Evolutionary conservation across 1,140 invertebrate genomes (phyloP).

Genomic region (Drosophila nikananu): DNA sequence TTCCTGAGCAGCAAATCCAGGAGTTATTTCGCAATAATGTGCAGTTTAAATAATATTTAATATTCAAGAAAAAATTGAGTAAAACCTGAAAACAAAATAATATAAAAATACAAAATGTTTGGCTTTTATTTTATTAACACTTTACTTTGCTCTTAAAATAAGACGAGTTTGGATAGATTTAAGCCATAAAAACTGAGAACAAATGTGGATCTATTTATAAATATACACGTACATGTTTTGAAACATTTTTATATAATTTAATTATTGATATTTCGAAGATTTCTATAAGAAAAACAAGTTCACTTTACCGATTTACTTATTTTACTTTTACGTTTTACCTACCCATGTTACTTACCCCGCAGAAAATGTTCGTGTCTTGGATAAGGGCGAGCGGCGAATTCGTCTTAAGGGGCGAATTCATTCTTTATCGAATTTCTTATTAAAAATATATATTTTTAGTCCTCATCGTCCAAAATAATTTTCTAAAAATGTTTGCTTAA

Average conservation of each 20-base stretch:
- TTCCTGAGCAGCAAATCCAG: slow-evolving; percentile 54
- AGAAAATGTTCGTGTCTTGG: neutral
- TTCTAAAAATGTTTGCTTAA: too few species aligned
- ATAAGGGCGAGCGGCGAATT: neutral
- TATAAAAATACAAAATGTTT: neutral
- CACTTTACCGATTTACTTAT: too few species aligned
- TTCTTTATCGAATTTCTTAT: neutral
- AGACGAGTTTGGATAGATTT: too few species aligned
- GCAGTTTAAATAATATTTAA: slow-evolving; percentile 44
- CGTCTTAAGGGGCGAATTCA: neutral
- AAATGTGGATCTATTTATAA: neutral
- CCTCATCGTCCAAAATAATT: neutral
- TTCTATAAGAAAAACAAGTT: neutral
- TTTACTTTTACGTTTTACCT: neutral
- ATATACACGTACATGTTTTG: neutral
- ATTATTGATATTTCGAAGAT: neutral
- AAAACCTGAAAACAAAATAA: too few species aligned
- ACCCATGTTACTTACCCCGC: neutral
- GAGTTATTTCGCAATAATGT: slow-evolving; percentile 61
- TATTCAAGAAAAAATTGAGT: neutral
- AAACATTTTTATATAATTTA: neutral
- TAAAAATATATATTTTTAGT: neutral
- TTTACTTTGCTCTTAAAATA: too few species aligned
- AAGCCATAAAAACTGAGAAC: neutral
- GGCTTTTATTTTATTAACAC: neutral